phyloP scores from a whole-genome alignment of 2,888 invertebrate species.

The Alviniconcha strummeri region DNA sequence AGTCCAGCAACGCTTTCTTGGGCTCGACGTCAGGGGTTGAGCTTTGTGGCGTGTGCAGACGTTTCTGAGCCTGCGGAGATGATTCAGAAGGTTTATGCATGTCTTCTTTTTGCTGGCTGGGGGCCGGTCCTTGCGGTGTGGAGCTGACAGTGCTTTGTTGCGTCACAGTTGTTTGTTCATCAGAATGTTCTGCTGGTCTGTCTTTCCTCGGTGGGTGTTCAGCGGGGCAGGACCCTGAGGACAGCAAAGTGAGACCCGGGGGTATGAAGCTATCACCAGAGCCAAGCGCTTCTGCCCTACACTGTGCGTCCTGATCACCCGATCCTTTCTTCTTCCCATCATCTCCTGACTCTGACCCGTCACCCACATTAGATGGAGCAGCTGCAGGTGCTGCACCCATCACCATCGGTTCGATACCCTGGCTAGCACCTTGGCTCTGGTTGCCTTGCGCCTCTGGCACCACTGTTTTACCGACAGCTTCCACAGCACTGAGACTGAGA shows the following conservation, averaged over 20 bases:
- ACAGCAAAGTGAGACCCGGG: background rate
- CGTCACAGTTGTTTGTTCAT: background rate
- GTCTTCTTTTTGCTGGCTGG: background rate
- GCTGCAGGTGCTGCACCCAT: too few relatives aligned
- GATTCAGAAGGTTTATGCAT: background rate
- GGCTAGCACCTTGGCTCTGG: too few relatives aligned
- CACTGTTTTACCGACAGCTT: too few relatives aligned
- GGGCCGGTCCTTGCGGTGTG: too few relatives aligned
- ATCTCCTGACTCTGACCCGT: background rate
- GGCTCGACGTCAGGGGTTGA: background rate
- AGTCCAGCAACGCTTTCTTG: conserved; percentile 13
- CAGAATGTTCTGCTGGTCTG: background rate
- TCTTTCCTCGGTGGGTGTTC: background rate
- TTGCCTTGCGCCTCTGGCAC: too few relatives aligned
- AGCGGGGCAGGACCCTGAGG: background rate
- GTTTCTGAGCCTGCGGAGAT: background rate
- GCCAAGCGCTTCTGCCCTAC: background rate
- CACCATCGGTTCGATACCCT: too few relatives aligned
- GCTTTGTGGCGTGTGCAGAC: background rate
- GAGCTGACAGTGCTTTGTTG: too few relatives aligned
- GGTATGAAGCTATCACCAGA: background rate
- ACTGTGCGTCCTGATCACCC: background rate
- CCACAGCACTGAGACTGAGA: too few relatives aligned
- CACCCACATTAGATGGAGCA: too few relatives aligned
- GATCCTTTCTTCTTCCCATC: background rate